Evolutionary conservation across 2,113 vertebrate genomes (phyloP).

Genomic region (Salvelinus alpinus): DNA sequence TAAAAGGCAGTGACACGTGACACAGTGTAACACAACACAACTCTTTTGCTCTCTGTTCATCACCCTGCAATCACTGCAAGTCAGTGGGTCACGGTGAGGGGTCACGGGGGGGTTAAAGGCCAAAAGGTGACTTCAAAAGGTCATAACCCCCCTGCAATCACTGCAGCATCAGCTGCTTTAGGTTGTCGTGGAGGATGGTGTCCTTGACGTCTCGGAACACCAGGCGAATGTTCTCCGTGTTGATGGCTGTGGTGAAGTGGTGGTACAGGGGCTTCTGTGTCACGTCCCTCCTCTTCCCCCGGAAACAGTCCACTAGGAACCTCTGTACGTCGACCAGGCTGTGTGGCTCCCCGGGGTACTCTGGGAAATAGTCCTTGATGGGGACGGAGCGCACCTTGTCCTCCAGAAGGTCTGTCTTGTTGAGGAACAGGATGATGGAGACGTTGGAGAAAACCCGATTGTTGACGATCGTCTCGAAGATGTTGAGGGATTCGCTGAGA

Average conservation of each 20-base stretch:
- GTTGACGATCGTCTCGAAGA: constrained; percentile 98
- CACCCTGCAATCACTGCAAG: too few species aligned
- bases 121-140: constrained; percentile 4
- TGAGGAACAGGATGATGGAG: constrained; percentile 98
- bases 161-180: constrained; percentile 98
- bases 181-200: constrained; percentile 98
- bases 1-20: too few species aligned
- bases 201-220: constrained; percentile 99
- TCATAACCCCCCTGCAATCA: constrained; percentile 65
- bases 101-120: not conserved
- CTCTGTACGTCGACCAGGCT: constrained; percentile 88
- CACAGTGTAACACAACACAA: too few species aligned
- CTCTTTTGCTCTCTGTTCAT: too few species aligned
- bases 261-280: constrained; percentile 96
- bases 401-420: constrained; percentile 97
- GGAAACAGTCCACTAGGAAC: constrained; percentile 97
- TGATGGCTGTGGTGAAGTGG: constrained; percentile 99
- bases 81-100: not conserved
- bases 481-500: constrained; percentile 94
- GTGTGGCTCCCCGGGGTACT: constrained; percentile 89
- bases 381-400: constrained; percentile 92
- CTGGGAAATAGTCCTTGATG: constrained; percentile 94
- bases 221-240: constrained; percentile 96
- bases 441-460: constrained; percentile 96
- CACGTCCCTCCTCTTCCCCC: constrained; percentile 90